Conservation (phyloP, 2,888 invertebrate genomes). For the Calameuta pallipes region DNA sequence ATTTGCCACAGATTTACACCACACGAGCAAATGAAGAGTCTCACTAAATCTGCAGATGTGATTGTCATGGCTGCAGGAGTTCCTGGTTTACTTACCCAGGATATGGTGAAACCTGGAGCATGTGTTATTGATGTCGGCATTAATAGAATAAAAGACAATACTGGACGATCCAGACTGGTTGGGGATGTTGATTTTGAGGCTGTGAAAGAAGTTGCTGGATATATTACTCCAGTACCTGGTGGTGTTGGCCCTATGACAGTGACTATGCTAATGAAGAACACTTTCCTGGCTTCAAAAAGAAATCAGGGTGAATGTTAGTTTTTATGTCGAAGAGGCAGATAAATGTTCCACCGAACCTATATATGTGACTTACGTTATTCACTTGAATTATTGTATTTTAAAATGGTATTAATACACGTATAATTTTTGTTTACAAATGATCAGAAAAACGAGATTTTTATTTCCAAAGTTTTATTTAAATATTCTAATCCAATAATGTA, state of each 20-base stretch:
- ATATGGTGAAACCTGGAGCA: conserved; percentile 91
- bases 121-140: conserved; percentile 92
- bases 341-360: not conserved
- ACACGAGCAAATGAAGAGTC: conserved; percentile 76
- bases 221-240: conserved; percentile 91
- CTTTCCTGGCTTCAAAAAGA: conserved; percentile 78
- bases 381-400: not conserved
- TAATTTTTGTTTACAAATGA: not conserved
- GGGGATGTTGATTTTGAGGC: conserved; percentile 92
- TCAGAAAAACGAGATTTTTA: not conserved
- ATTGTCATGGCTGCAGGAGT: conserved; percentile 81
- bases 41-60: conserved; percentile 81
- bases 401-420: not conserved
- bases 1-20: conserved; percentile 92
- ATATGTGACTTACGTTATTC: not conserved
- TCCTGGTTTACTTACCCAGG: conserved; percentile 79
- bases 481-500: not conserved
- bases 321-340: not conserved
- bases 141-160: conserved; percentile 74
- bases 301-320: not conserved
- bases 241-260: conserved; percentile 97
- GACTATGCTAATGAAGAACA: conserved; percentile 93
- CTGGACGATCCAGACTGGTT: conserved; percentile 79
- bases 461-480: not conserved
- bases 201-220: conserved; percentile 83